phyloP scores from a whole-genome alignment of 2,113 vertebrate genomes.

The Gasterosteus nipponicus region DNA sequence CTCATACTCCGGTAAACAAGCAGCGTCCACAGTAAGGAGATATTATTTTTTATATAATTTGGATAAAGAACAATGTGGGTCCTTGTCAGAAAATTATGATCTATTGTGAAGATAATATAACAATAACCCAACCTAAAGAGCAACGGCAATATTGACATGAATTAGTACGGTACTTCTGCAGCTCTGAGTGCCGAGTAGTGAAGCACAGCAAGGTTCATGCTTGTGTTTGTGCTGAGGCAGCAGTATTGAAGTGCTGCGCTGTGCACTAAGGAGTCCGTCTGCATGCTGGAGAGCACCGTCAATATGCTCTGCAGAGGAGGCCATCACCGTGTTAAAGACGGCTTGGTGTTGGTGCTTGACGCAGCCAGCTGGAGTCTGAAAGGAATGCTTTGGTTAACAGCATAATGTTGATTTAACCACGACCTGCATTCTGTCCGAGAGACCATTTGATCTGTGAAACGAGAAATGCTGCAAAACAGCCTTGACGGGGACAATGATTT shows the following conservation, averaged over 20 bases:
- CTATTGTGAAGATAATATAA: neutral
- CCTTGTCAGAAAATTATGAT: neutral
- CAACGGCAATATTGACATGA: neutral
- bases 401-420: neutral
- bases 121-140: neutral
- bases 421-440: neutral
- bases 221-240: constrained; percentile 64
- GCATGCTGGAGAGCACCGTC: constrained; percentile 40
- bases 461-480: neutral
- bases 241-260: constrained; percentile 60
- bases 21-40: neutral
- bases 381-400: neutral
- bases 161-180: constrained; percentile 9
- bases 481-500: neutral
- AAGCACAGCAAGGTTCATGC: constrained; percentile 35
- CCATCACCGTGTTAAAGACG: constrained; percentile 25
- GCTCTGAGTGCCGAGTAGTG: neutral
- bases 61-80: neutral
- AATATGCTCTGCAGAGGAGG: constrained; percentile 59
- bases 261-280: constrained; percentile 57
- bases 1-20: neutral
- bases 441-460: neutral
- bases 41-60: neutral
- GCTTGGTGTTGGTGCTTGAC: constrained; percentile 15
- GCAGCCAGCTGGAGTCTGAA: neutral